These are phyloP conservation scores for Periophthalmus magnuspinnatus DNA, from an alignment of 2,797 vertebrate genomes.

Conservation along the genomic window DNA sequence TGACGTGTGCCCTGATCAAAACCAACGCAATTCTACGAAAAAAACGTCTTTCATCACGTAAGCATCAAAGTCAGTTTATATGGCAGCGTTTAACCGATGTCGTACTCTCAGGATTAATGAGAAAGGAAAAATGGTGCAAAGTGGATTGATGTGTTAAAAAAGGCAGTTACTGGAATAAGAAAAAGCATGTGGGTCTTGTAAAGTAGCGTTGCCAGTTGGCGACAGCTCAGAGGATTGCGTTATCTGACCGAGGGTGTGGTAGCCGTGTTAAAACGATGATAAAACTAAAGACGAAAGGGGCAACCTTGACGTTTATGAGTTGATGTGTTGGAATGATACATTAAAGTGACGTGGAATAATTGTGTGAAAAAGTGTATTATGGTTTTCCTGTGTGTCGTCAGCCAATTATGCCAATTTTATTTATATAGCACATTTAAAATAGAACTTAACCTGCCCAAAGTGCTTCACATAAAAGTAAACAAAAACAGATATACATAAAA, in stretches of 20 bases:
- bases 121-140: slow-evolving; percentile 52
- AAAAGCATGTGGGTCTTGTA: slow-evolving; percentile 67
- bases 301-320: not conserved
- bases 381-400: no score
- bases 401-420: no score
- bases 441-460: no score
- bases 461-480: no score
- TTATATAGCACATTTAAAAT: no score
- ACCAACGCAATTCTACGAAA: slow-evolving; percentile 22
- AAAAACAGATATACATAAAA: no score
- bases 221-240: slow-evolving; percentile 44
- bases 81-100: slow-evolving; percentile 43
- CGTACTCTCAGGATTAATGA: slow-evolving; percentile 63
- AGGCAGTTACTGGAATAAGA: slow-evolving; percentile 53
- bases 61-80: slow-evolving; percentile 46
- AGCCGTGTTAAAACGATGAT: slow-evolving; percentile 25
- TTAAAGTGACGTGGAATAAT: no score
- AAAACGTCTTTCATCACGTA: slow-evolving; percentile 47
- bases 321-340: no score
- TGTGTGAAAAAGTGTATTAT: no score
- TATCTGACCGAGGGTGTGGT: slow-evolving; percentile 59
- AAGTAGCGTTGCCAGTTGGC: slow-evolving; percentile 69
- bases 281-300: not conserved
- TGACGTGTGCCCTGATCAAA: slow-evolving; percentile 38
- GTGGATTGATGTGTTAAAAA: slow-evolving; percentile 57